Percentiles rank a stretch among this genome's conserved stretches.
These are phyloP conservation scores for Paramormyrops hopkinsi DNA, from an alignment of 2,797 vertebrate genomes.

Conservation along the genomic window DNA sequence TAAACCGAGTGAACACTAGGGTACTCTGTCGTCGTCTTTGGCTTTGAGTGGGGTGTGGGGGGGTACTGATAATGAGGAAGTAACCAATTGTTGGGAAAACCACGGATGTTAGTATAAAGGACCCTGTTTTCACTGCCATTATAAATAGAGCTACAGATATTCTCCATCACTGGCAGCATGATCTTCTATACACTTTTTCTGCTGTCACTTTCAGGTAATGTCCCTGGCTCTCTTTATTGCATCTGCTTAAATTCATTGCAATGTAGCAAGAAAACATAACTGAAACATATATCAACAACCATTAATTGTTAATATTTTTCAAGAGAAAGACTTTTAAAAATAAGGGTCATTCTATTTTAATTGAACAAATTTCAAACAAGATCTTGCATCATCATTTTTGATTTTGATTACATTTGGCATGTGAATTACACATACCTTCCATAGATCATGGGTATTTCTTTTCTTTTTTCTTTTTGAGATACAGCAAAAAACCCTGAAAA, in stretches of 20 bases:
- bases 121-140: not conserved
- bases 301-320: not conserved
- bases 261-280: not conserved
- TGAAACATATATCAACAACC: not conserved
- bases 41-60: not conserved
- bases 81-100: not conserved
- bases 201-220: not conserved
- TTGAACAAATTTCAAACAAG: not conserved
- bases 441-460: not conserved
- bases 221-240: not conserved
- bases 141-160: not conserved
- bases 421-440: not conserved
- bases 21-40: not conserved
- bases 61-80: not conserved
- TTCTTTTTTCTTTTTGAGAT: not conserved
- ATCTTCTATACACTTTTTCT: not conserved
- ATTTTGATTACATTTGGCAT: not conserved
- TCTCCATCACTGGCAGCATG: not conserved
- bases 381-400: not conserved
- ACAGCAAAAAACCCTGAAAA: not conserved
- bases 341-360: not conserved
- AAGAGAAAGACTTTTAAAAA: not conserved
- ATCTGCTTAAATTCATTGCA: not conserved
- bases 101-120: not conserved
- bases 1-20: not conserved